Evolutionary conservation across 2,797 vertebrate genomes (phyloP).

Genomic region (Myotis myotis): DNA sequence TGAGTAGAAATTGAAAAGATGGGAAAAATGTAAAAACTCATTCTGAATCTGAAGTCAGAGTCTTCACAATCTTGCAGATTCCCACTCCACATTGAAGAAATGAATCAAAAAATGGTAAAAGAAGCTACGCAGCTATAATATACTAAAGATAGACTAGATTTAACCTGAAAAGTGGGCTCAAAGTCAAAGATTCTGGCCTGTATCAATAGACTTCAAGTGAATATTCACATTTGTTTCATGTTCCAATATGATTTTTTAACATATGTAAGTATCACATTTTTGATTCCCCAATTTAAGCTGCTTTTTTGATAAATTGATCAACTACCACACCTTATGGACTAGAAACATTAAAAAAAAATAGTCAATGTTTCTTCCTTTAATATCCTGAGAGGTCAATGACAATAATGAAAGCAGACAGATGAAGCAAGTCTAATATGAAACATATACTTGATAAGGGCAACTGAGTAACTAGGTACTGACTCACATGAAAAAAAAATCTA

Average conservation of each 20-base stretch:
- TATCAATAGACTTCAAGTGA: background rate
- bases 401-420: background rate
- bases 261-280: background rate
- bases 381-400: background rate
- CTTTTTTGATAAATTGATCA: background rate
- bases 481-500: background rate
- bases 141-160: background rate
- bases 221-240: background rate
- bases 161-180: background rate
- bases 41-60: constrained; percentile 13
- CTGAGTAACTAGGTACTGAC: background rate
- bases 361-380: background rate
- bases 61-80: background rate
- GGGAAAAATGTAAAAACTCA: background rate
- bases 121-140: background rate
- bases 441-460: no score
- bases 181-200: background rate
- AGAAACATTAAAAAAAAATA: background rate
- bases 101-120: background rate
- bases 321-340: background rate
- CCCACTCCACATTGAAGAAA: background rate
- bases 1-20: background rate
- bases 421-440: background rate
- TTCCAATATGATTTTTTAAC: background rate
- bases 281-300: background rate